These are phyloP conservation scores for Vombatus ursinus DNA, from an alignment of 2,113 vertebrate genomes.

Conservation along the genomic window DNA sequence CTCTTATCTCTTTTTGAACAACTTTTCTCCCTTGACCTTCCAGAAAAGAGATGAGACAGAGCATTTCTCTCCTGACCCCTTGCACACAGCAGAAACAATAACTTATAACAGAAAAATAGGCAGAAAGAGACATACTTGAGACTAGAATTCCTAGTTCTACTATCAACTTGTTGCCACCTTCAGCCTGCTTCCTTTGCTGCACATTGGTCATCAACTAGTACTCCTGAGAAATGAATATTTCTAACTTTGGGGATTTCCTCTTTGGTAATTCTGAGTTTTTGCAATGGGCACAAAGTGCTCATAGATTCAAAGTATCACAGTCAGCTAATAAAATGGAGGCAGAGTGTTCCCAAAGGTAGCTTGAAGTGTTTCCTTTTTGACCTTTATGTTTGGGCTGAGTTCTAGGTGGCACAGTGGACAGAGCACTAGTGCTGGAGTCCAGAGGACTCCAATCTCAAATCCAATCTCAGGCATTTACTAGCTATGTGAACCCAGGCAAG, in stretches of 20 bases:
- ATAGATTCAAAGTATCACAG: not conserved
- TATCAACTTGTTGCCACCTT: not conserved
- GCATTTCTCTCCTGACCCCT: not conserved
- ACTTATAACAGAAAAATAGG: not conserved
- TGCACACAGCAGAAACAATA: not conserved
- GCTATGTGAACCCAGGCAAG: not conserved
- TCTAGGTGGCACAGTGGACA: not conserved
- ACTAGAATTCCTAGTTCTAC: not conserved
- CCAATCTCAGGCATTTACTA: not conserved
- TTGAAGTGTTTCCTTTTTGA: not conserved
- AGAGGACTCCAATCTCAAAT: not conserved
- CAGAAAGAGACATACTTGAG: not conserved
- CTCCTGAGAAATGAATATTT: not conserved
- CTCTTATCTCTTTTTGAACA: not conserved
- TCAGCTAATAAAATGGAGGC: not conserved
- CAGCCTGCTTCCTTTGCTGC: not conserved
- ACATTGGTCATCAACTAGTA: not conserved
- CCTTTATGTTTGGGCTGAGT: not conserved
- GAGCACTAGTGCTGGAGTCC: not conserved
- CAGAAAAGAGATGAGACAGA: not conserved
- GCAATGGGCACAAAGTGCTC: not conserved
- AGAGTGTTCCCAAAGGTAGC: not conserved
- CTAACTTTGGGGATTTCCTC: not conserved
- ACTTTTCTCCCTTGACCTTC: not conserved
- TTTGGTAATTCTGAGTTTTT: not conserved